Evolutionary conservation across 2,888 invertebrate genomes (phyloP), one percentile per base, ranked within the genome.

Genomic region (Microchrysa polita): DNA sequence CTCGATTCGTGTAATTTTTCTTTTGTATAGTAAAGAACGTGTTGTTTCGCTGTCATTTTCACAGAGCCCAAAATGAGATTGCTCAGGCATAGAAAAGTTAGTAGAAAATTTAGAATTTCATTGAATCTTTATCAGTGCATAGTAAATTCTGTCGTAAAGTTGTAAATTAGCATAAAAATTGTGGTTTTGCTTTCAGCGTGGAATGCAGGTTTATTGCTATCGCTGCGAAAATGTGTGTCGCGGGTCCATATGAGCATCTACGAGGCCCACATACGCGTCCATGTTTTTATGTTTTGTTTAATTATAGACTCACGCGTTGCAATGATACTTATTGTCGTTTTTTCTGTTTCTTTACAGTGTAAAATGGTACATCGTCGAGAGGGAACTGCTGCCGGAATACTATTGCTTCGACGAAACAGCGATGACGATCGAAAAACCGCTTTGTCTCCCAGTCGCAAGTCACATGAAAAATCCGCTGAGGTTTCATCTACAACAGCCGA

Each of bases 291-390:
- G 4, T 52, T 52, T 52, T 16, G 20, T 2, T 55, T 55, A 20
- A 55, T 20, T 18, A 55, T 14, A 5, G 55, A 55, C n/a, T 55
- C 4, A 52, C 14, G 14, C 27, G 27, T 7, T 34, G 27, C 27
- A 34, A 34, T 34, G 27, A 34, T 7, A 34, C 27, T 59, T 2
- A 59, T 61, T 61, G 23, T 27, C 1, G 1, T 20, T 48, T 67
- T 34, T 67, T 52, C 16, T 5, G 1, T 67, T 1, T 67, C n/a
- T 67, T 69, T 69, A 40, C 57, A 69, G 69, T 55, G 57, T 69
- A 69, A 69, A 69, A 69, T 69, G 69, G 69, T 69, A 55, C 69
- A 69, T 57, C 69, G 69, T 34, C 55, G 55, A 16, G 69, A 57
- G 20, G 69, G 67, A 67, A 67, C 67, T 53, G 40, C 40, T 5